Evolutionary conservation across 2,113 vertebrate species (phyloP), one percentile per base, ranked within the genome.

Genomic region (Gasterosteus nipponicus): DNA sequence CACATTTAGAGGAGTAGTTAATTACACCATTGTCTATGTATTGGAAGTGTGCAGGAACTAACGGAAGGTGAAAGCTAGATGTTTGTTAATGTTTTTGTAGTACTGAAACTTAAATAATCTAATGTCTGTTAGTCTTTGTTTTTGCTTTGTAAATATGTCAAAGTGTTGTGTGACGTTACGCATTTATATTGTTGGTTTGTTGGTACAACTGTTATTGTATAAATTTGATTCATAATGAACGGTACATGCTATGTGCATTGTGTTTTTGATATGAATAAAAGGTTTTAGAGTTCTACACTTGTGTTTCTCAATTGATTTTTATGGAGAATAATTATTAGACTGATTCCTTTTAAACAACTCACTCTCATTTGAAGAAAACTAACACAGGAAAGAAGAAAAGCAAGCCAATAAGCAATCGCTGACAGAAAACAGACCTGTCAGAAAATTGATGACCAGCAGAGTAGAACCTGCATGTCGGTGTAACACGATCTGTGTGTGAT

Each of bases 261-360:
- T 86, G 77, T 88, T 91, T 91, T 93, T 92, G 73, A 85, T 92
- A 90, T 90, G 44, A 92, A 91, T 91, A 91, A 91, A 92, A 86
- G 2, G 26, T 71, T 80, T 83, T 58, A 19, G 64, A 87, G 26
- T 70, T 78, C 35, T 63, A 63, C n/a, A 60, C 1, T 15, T 77
- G 41, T 7, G 3, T 63, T 83, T 69, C 57, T 18, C 16, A 39
- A 15, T 57, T 73, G 41, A 39, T 72, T 56, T 62, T 9, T 10
- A n/a, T 53, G 7, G 53, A 42, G 1, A 47, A 2, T 29, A 31
- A 26, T 46, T 31, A 10, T 22, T 18, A n/a, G 0, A 14, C 11
- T 5, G 10, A 9, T 64, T 44, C 59, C 42, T 44, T 35, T 26
- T 11, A 66, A 16, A n/a, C 9, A 19, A 7, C 46, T 10, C 8